Percentiles rank a stretch among this genome's conserved stretches.
Conservation (phyloP, 2,888 invertebrate species). For the Carpatolechia fugitivella region DNA sequence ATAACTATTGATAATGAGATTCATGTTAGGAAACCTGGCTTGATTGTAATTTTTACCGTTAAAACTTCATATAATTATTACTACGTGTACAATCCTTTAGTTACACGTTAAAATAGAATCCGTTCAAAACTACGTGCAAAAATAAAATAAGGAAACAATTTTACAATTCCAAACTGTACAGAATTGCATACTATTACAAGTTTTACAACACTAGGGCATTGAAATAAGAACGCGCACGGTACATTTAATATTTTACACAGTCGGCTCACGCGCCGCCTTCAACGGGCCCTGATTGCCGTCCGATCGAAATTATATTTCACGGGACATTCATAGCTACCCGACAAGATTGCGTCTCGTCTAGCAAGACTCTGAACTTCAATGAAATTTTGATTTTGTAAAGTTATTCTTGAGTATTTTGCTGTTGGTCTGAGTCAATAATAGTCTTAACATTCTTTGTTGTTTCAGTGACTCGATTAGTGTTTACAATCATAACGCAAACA, state of each 20-base stretch:
- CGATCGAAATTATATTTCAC: constrained; percentile 78
- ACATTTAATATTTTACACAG: constrained; percentile 71
- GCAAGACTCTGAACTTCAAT: constrained; percentile 27
- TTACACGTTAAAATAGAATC: no score
- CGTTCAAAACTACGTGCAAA: no score
- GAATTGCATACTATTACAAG: constrained; percentile 4
- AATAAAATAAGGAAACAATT: constrained; percentile 20
- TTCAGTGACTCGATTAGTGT: no score
- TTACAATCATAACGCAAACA: no score
- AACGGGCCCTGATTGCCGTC: constrained; percentile 78
- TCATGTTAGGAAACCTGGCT: no score
- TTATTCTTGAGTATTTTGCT: neutral
- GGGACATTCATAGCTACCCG: constrained; percentile 71
- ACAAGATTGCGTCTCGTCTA: constrained; percentile 61
- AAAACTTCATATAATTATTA: no score
- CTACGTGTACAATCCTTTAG: no score
- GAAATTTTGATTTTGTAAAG: constrained; percentile 32
- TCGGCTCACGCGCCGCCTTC: constrained; percentile 76
- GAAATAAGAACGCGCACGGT: constrained; percentile 23
- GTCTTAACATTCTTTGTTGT: no score
- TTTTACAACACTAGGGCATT: constrained; percentile 12
- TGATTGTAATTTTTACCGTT: no score
- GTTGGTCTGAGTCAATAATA: neutral
- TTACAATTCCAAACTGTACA: constrained; percentile 2
- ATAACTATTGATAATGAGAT: no score